Evolutionary conservation across 2,797 vertebrate species (phyloP).

Genomic region (Pelobates cultripes): DNA sequence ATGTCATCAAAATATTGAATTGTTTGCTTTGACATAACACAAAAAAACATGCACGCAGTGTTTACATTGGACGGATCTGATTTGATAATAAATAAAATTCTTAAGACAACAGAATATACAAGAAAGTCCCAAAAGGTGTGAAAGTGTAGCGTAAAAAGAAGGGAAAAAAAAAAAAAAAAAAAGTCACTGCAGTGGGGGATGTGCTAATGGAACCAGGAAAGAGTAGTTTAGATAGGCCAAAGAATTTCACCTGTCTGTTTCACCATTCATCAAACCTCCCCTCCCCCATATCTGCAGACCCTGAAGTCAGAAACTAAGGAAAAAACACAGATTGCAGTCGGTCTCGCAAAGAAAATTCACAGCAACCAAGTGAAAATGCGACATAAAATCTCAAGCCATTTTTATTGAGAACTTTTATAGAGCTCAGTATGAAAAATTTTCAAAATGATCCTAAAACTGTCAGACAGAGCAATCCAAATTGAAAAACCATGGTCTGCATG

Average conservation of each 20-base stretch:
- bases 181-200: constrained; percentile 17
- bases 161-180: background rate
- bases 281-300: constrained; percentile 38
- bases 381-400: no score
- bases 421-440: no score
- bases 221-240: constrained; percentile 17
- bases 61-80: background rate
- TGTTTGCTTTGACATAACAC: no score
- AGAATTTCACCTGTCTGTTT: constrained; percentile 48
- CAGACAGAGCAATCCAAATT: background rate
- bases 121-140: constrained; percentile 46
- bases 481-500: background rate
- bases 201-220: constrained; percentile 22
- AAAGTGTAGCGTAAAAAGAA: constrained; percentile 27
- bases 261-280: constrained; percentile 44
- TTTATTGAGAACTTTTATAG: no score
- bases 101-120: background rate
- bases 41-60: no score
- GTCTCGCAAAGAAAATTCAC: background rate
- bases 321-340: background rate
- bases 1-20: no score
- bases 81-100: background rate
- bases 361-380: background rate
- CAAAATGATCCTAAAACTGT: background rate
- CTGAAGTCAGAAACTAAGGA: background rate